Conservation (phyloP, 2,888 invertebrate genomes). For the Tipula lateralis region DNA sequence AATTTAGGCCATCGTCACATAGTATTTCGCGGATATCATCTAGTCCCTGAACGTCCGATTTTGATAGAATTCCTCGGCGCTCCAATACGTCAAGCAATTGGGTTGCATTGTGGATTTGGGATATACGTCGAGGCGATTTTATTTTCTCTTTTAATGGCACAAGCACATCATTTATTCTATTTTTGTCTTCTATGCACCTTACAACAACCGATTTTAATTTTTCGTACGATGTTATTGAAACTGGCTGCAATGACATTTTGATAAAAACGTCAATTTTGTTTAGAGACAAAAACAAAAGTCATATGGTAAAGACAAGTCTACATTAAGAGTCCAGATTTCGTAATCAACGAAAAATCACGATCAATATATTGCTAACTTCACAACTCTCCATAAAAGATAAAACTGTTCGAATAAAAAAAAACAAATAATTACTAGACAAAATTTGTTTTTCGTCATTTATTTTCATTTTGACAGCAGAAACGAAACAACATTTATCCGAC, state of each 20-base stretch:
- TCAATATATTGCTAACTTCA: neutral
- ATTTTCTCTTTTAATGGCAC: slow-evolving; percentile 36
- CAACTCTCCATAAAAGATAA: neutral
- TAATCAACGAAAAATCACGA: too few species aligned
- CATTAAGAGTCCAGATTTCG: too few species aligned
- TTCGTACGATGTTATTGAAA: neutral
- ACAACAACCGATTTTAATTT: neutral
- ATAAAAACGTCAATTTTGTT: neutral
- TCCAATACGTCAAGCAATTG: slow-evolving; percentile 44
- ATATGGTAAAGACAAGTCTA: too few species aligned
- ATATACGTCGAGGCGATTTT: slow-evolving; percentile 39
- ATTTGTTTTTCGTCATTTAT: neutral
- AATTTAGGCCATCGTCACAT: neutral
- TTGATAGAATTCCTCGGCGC: slow-evolving; percentile 37
- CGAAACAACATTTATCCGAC: neutral
- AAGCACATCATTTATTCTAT: slow-evolving; percentile 39
- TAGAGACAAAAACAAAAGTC: too few species aligned
- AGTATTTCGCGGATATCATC: neutral
- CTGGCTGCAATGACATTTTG: neutral
- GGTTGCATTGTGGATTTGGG: slow-evolving; percentile 37
- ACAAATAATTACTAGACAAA: too few species aligned
- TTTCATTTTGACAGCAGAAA: neutral
- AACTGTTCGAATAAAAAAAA: neutral
- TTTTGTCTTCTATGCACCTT: slow-evolving; percentile 30
- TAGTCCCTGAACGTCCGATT: neutral